Base-by-base conservation (phyloP, 2,113 vertebrate genomes). In the Butastur rufipennis region DNA sequence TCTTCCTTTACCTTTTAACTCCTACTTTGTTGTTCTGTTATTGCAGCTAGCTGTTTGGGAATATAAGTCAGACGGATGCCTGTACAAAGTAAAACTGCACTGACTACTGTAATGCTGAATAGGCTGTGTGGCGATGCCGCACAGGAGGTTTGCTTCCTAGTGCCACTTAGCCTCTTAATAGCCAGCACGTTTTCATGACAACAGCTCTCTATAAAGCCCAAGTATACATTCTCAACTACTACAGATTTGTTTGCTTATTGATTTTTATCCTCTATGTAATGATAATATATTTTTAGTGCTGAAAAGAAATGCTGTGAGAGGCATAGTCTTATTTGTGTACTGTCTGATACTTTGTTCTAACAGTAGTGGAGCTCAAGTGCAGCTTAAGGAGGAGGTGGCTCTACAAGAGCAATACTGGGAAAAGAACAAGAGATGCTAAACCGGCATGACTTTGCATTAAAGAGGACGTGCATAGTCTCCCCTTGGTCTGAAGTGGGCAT, bases 91-190 rank as follows among this genome's bases (percentile, higher is more conserved):
- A n/a, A 81, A 85, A 43, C 34, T 45, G 52, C 22, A 4, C 23
- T 36, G 16, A 47, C 38, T 63, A 14, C n/a, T n/a, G 26, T 31
- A 42, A 31, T 20, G 32, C 18, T 18, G 22, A 47, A 13, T 4
- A 31, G 32, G 59, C n/a, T 36, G 1, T 10, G 25, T 88, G 61
- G 22, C 0, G 1, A 6, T 32, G 59, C 53, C 0, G 0, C 43
- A 9, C 21, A 50, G 31, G 47, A 32, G 34, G 25, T 58, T 80
- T 56, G 25, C 34, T 70, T 83, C 48, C 43, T 20, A 1, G 42
- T 53, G 25, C 34, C 19, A 7, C 34, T 42, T 50, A 40, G 22
- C n/a, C 20, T 55, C 5, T 61, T 26, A 55, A 48, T 52, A 82
- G 61, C 26, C 40, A 79, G 61, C 66, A 23, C 0, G 8, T 56